Evolutionary conservation across 2,888 invertebrate genomes (phyloP).

Genomic region (Melanchra persicariae): DNA sequence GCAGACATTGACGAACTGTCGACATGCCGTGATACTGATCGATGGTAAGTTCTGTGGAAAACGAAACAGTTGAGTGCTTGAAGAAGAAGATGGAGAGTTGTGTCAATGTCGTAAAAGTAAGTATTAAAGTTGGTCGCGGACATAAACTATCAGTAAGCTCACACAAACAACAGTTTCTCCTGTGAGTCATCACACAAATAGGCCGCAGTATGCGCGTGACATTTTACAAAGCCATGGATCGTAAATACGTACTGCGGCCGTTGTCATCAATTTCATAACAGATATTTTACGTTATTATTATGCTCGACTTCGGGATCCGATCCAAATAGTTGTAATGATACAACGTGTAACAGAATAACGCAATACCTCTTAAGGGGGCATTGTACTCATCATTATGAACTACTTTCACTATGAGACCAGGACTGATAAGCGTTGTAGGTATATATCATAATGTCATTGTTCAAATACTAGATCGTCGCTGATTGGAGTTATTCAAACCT

Average conservation of each 20-base stretch:
- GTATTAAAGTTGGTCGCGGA: background rate
- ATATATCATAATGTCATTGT: background rate
- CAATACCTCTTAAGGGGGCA: too few relatives aligned
- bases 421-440: too few relatives aligned
- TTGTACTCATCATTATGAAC: too few relatives aligned
- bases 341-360: too few relatives aligned
- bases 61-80: conserved; percentile 7
- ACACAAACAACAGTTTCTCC: conserved; percentile 31
- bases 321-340: conserved; percentile 4
- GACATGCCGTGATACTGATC: conserved; percentile 26
- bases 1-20: conserved; percentile 20
- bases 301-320: background rate
- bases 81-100: conserved; percentile 10
- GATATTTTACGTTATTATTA: conserved; percentile 13
- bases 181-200: conserved; percentile 40
- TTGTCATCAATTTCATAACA: conserved; percentile 28
- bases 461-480: background rate
- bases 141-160: conserved; percentile 23
- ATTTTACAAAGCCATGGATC: conserved; percentile 27
- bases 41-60: conserved; percentile 7
- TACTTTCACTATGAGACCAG: too few relatives aligned
- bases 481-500: too few relatives aligned
- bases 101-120: background rate
- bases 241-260: conserved; percentile 18
- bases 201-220: conserved; percentile 33